Conservation (phyloP, 2,797 vertebrate species). For the Smutsia temminckii region DNA sequence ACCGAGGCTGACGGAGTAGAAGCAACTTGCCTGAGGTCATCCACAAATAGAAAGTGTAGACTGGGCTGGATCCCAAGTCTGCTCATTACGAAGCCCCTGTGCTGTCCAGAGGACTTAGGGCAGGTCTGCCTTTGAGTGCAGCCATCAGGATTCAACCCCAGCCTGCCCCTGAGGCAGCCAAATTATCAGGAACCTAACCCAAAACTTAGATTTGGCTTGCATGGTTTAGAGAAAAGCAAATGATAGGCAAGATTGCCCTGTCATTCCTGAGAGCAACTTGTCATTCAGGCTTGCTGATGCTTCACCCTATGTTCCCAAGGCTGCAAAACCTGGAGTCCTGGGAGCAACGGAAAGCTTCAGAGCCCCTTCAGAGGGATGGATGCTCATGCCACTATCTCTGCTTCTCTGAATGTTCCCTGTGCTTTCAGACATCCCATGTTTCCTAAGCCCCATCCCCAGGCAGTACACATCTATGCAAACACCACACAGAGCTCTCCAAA, state of each 20-base stretch:
- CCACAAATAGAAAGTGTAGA: background rate
- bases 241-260: fast-evolving
- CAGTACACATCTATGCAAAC: conserved; percentile 39
- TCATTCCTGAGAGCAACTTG: background rate
- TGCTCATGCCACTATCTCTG: fast-evolving
- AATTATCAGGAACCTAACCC: background rate
- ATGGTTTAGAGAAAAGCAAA: background rate
- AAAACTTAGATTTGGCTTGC: background rate
- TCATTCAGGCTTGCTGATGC: background rate
- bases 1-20: background rate
- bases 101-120: background rate
- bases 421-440: background rate
- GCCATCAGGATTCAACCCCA: background rate
- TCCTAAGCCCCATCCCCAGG: background rate
- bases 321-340: background rate
- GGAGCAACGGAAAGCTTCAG: too few species aligned
- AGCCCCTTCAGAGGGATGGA: background rate
- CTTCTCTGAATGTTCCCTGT: background rate
- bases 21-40: background rate
- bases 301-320: background rate
- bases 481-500: conserved; percentile 18
- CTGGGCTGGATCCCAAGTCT: too few species aligned
- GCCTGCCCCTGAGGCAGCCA: background rate
- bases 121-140: too few species aligned
- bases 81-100: background rate